Evolutionary conservation across 2,113 vertebrate species (phyloP).

Genomic region (Cephalopholis sonnerati): DNA sequence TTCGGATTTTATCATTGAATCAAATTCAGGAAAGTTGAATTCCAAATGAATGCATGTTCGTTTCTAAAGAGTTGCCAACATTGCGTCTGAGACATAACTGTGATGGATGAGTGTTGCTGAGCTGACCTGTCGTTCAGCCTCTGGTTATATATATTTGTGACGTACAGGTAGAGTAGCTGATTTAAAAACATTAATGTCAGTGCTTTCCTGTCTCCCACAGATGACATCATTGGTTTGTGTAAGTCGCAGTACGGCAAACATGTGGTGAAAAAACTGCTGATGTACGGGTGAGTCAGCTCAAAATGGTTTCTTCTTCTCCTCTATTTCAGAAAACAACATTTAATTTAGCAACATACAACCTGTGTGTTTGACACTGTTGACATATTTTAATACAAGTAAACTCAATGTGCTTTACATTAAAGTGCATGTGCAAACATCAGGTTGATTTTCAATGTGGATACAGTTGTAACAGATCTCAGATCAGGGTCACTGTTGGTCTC

Average conservation of each 20-base stretch:
- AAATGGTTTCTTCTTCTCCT: neutral
- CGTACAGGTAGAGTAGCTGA: neutral
- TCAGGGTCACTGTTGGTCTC: too few species aligned
- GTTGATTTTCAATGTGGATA: too few species aligned
- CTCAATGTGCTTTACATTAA: too few species aligned
- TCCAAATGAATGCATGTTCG: too few species aligned
- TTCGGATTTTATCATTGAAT: too few species aligned
- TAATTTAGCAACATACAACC: neutral
- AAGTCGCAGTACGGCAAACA: conserved; percentile 96
- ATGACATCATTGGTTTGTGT: conserved; percentile 88
- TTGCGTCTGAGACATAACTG: neutral
- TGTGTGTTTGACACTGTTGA: too few species aligned
- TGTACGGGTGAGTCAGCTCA: conserved; percentile 90
- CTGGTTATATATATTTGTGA: neutral
- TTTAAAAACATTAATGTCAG: neutral
- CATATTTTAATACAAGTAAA: too few species aligned
- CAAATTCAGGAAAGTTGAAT: too few species aligned
- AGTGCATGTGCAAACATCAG: too few species aligned
- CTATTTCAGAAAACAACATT: neutral
- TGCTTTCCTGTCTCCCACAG: conserved; percentile 72
- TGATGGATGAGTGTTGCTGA: neutral
- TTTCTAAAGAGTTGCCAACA: too few species aligned
- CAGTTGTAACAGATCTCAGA: too few species aligned
- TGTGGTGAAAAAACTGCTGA: conserved; percentile 96
- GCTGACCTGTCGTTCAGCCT: neutral